A percentile compares a stretch with the other conserved stretches of the same genome.
These are phyloP conservation scores for Yoshiicerus persimilis DNA, from an alignment of 1,140 invertebrate genomes.

Conservation along the genomic window DNA sequence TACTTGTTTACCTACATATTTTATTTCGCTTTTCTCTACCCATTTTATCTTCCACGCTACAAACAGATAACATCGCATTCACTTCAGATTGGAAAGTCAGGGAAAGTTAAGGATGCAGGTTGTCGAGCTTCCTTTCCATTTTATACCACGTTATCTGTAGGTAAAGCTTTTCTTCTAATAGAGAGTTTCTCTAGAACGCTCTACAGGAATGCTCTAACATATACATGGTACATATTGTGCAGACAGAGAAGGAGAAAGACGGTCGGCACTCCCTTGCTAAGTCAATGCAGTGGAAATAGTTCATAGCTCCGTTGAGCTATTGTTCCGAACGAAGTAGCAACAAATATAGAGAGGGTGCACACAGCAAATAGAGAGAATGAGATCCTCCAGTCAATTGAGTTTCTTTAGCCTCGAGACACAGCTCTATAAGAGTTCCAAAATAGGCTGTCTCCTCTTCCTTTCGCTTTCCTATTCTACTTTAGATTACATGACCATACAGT, in stretches of 20 bases:
- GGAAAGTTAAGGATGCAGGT: not conserved
- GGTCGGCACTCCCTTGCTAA: not conserved
- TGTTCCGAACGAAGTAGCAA: conserved; percentile 12
- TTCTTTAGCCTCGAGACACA: conserved; percentile 4
- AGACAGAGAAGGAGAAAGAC: not conserved
- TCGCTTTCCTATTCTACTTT: not conserved
- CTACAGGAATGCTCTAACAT: too few relatives aligned
- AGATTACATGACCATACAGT: too few relatives aligned
- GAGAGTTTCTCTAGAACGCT: not conserved
- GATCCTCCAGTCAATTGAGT: conserved; percentile 21
- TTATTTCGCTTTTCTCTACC: not conserved
- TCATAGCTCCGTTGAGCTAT: not conserved
- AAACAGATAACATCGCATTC: not conserved
- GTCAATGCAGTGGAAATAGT: conserved; percentile 9
- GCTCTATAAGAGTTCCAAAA: not conserved
- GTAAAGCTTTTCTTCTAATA: not conserved
- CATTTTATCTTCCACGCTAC: not conserved
- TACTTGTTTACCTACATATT: not conserved
- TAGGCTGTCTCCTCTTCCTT: not conserved
- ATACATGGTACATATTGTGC: too few relatives aligned
- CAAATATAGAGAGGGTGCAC: conserved; percentile 3
- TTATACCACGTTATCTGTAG: not conserved
- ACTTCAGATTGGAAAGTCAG: not conserved
- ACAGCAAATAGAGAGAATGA: not conserved
- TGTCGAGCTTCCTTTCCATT: not conserved